Conservation (phyloP, 1,140 invertebrate genomes). For the Pseudomyrmex cubaensis region DNA sequence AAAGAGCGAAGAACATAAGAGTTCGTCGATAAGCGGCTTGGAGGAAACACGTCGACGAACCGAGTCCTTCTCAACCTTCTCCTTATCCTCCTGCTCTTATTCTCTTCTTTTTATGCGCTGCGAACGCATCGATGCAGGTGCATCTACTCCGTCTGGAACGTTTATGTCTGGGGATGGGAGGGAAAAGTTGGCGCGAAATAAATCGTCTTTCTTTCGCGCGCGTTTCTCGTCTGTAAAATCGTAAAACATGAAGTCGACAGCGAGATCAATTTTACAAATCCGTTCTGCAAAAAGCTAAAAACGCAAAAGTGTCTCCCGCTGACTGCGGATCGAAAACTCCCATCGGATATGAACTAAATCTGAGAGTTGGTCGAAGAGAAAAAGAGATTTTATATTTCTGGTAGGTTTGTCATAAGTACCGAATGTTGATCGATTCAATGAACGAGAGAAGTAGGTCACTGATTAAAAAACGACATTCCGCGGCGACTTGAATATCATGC, state of each 20-base stretch:
- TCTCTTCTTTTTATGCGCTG: slow-evolving; percentile 48
- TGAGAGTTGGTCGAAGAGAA: neutral
- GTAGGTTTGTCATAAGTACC: slow-evolving; percentile 10
- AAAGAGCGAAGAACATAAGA: slow-evolving; percentile 38
- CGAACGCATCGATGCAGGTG: slow-evolving; percentile 38
- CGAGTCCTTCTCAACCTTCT: slow-evolving; percentile 31
- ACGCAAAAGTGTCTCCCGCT: slow-evolving; percentile 15
- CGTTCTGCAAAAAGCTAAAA: slow-evolving; percentile 63
- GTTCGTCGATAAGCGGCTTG: slow-evolving; percentile 51
- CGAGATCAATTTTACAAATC: slow-evolving; percentile 74
- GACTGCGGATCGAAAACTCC: slow-evolving; percentile 23
- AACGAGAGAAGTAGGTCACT: neutral
- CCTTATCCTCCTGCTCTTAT: slow-evolving; percentile 7
- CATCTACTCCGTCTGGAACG: slow-evolving; percentile 15
- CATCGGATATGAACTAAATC: slow-evolving; percentile 23
- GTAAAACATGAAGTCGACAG: slow-evolving; percentile 68
- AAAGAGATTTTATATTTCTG: neutral
- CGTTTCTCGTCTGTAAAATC: slow-evolving; percentile 51
- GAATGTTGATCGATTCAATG: neutral
- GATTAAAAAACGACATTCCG: slow-evolving; percentile 3
- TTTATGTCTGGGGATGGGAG: slow-evolving; percentile 24
- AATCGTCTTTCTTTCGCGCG: slow-evolving; percentile 65
- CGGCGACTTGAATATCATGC: neutral
- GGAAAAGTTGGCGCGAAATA: slow-evolving; percentile 65
- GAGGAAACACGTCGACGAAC: slow-evolving; percentile 51